phyloP scores from a whole-genome alignment of 2,888 invertebrate genomes.

The Cheilosia soror region DNA sequence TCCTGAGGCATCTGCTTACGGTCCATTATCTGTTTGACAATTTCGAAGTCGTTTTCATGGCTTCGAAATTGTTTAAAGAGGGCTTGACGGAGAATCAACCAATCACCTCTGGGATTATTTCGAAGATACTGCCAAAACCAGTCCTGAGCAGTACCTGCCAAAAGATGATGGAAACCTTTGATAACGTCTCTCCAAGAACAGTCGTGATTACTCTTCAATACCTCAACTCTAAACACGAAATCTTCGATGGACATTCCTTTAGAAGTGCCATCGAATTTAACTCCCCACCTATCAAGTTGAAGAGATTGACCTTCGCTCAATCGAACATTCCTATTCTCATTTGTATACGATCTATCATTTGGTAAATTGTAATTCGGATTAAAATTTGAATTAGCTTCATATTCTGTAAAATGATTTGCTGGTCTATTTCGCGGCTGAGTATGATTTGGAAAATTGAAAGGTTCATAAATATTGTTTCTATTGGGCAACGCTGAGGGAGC shows the following conservation, averaged over 20 bases:
- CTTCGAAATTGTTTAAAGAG: slow-evolving; percentile 33
- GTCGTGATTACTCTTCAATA: slow-evolving; percentile 31
- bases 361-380: neutral
- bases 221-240: slow-evolving; percentile 52
- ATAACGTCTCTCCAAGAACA: slow-evolving; percentile 42
- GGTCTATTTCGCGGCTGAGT: neutral
- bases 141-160: slow-evolving; percentile 39
- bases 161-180: slow-evolving; percentile 44
- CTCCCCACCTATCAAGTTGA: slow-evolving; percentile 16
- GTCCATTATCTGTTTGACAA: slow-evolving; percentile 50
- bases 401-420: neutral
- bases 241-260: slow-evolving; percentile 45
- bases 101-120: slow-evolving; percentile 20
- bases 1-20: slow-evolving; percentile 41
- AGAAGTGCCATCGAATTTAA: slow-evolving; percentile 17
- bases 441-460: neutral
- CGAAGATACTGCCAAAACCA: slow-evolving; percentile 56
- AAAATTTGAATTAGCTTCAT: neutral
- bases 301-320: neutral
- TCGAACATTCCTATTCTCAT: neutral
- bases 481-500: neutral
- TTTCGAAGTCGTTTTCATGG: slow-evolving; percentile 46
- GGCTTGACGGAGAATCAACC: slow-evolving; percentile 15
- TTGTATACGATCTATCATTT: neutral
- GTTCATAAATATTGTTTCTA: neutral